A percentile compares a stretch with the other conserved stretches of the same genome.
Evolutionary conservation across 2,797 vertebrate genomes (phyloP).

Genomic region (Chaetodon trifasciatus): DNA sequence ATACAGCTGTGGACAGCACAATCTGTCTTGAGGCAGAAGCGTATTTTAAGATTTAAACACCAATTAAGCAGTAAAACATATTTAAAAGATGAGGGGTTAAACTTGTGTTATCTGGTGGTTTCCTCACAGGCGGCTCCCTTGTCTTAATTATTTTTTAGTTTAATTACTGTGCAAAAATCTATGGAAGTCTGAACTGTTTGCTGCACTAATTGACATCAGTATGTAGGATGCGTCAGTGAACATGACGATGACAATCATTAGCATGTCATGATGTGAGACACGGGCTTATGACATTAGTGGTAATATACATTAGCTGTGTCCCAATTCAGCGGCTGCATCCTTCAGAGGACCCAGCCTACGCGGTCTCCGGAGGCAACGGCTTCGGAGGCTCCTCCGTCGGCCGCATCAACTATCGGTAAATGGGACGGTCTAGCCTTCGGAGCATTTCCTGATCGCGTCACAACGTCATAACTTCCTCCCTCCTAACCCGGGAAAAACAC

Average conservation of each 20-base stretch:
- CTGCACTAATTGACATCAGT: neutral
- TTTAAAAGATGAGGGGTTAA: constrained; percentile 25
- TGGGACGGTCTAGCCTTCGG: too few relatives aligned
- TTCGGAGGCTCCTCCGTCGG: too few relatives aligned
- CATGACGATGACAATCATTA: neutral
- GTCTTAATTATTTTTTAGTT: constrained; percentile 16
- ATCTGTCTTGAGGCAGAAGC: constrained; percentile 34
- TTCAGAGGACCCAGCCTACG: too few relatives aligned
- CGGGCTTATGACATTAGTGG: constrained; percentile 16
- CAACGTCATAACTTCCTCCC: too few relatives aligned
- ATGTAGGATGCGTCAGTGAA: neutral
- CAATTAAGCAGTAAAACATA: constrained; percentile 44
- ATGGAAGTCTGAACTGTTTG: constrained; percentile 3
- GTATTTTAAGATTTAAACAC: constrained; percentile 55
- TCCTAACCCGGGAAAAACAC: too few relatives aligned
- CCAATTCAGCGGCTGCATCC: too few relatives aligned
- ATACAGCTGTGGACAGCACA: constrained; percentile 45
- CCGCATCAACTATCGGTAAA: too few relatives aligned
- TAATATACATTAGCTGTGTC: too few relatives aligned
- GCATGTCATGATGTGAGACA: constrained; percentile 1
- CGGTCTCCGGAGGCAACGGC: too few relatives aligned
- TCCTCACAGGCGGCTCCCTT: neutral
- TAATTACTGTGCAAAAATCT: constrained; percentile 16
- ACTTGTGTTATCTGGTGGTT: neutral
- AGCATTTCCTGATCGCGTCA: too few relatives aligned